Evolutionary conservation across 2,113 vertebrate genomes (phyloP).

Genomic region (Silurus meridionalis): DNA sequence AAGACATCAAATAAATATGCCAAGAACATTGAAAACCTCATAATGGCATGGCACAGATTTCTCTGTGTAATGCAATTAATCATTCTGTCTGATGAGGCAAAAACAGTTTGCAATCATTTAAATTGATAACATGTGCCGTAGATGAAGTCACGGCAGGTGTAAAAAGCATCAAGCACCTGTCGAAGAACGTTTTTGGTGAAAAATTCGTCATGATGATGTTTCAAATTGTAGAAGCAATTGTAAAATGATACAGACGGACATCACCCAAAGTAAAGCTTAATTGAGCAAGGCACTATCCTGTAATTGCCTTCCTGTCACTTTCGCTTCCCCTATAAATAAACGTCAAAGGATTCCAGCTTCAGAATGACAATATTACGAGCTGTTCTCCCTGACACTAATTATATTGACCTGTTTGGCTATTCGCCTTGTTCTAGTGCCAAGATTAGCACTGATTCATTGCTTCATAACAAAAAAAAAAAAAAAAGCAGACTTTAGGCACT

Average conservation of each 20-base stretch:
- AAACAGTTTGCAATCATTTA: conserved; percentile 65
- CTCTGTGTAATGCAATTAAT: conserved; percentile 64
- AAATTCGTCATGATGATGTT: conserved; percentile 54
- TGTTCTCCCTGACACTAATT: conserved; percentile 40
- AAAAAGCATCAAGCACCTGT: conserved; percentile 46
- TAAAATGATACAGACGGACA: conserved; percentile 40
- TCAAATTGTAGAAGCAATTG: conserved; percentile 44
- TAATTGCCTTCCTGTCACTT: conserved; percentile 66
- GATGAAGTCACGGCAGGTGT: neutral
- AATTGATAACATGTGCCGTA: conserved; percentile 59
- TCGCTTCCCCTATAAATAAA: conserved; percentile 62
- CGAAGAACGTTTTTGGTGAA: conserved; percentile 61
- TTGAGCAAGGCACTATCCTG: conserved; percentile 63
- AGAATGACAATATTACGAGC: conserved; percentile 48
- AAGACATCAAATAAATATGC: conserved; percentile 35
- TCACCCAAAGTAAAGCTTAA: conserved; percentile 66
- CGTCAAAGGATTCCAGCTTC: conserved; percentile 59
- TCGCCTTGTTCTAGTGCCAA: conserved; percentile 1
- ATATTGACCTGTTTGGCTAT: conserved; percentile 42
- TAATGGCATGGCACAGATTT: conserved; percentile 32
- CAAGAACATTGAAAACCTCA: conserved; percentile 45
- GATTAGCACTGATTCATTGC: neutral
- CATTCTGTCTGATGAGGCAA: conserved; percentile 62
- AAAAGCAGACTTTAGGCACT: neutral
- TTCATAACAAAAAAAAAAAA: neutral